These are phyloP conservation scores for Drosophila hydei DNA, from an alignment of 1,140 invertebrate species.

Conservation along the genomic window DNA sequence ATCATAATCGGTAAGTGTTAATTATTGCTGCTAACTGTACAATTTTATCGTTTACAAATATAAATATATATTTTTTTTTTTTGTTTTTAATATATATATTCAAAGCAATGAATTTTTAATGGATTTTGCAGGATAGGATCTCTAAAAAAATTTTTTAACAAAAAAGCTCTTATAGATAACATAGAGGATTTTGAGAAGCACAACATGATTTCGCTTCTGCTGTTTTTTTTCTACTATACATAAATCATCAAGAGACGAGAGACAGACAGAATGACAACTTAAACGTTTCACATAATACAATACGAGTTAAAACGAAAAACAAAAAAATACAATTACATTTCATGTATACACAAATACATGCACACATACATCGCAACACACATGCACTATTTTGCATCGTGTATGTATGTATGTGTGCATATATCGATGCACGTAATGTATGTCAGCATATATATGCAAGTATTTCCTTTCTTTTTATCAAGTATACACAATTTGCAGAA, in stretches of 20 bases:
- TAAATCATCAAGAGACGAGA: not conserved
- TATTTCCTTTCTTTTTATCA: not conserved
- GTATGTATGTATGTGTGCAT: conserved; percentile 9
- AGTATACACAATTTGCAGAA: conserved; percentile 18
- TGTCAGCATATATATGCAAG: conserved; percentile 21
- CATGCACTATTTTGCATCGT: not conserved
- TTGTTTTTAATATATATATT: not conserved
- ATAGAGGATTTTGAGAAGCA: conserved; percentile 1
- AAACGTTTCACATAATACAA: conserved; percentile 9
- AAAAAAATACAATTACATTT: not conserved
- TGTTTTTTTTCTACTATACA: not conserved
- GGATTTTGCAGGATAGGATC: not conserved
- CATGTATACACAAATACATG: not conserved
- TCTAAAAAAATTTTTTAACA: not conserved
- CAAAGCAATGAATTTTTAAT: not conserved
- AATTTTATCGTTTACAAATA: conserved; percentile 32
- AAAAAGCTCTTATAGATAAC: not conserved
- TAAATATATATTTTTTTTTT: conserved; percentile 1
- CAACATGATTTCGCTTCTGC: not conserved
- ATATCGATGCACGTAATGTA: conserved; percentile 5
- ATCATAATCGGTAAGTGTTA: conserved; percentile 17
- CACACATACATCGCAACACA: not conserved
- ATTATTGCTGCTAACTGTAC: conserved; percentile 45
- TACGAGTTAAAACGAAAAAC: not conserved
- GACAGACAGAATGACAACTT: not conserved